Base-by-base conservation (phyloP, 2,888 invertebrate species). In the Campoplex capitator region DNA sequence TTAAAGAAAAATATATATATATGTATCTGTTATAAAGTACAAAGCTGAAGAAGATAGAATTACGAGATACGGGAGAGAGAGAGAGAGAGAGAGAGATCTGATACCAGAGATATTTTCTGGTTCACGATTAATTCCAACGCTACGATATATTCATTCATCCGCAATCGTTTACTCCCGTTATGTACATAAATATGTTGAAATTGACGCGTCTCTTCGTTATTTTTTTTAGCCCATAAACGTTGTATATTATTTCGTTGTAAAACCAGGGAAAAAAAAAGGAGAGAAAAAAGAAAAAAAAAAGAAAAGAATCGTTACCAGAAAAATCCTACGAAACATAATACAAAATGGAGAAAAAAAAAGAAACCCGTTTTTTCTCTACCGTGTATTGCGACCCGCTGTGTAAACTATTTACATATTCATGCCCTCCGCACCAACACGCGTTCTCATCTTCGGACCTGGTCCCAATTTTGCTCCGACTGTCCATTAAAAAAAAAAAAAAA, bases 111-210 rank as follows among this genome's bases (percentile, higher is more conserved):
- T 86, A 79, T 79, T 75, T 83, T 83, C 78, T 74, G 74, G 74
- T 79, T 75, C 75, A 75, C 83, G 68, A 86, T 83, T 80, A 86
- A 86, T 86, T 80, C 79, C 28, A 80, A n/a, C 83, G 87, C 28
- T 67, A 56, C 83, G 87, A 77, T 73, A 79, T 86, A 89, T 88
- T 88, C 83, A 89, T 89, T 88, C 85, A 80, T 51, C 79, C 79
- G 76, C 78, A 80, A 88, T 88, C 87, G 77, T 83, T 88, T 84
- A 88, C 88, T 88, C 89, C 89, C 88, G 86, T 87, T 89, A 89
- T 87, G 84, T 85, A 87, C 81, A 87, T 89, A 88, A 88, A 89
- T 88, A 86, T 79, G 78, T 75, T 70, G 45, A 81, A 77, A 78
- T 83, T 85, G 84, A 74, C 73, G 74, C 77, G 32, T 84, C 78